A percentile compares a stretch with the other conserved stretches of the same genome.
These are phyloP conservation scores for Platerodrilus igneus DNA, from an alignment of 2,888 invertebrate genomes.

Conservation along the genomic window DNA sequence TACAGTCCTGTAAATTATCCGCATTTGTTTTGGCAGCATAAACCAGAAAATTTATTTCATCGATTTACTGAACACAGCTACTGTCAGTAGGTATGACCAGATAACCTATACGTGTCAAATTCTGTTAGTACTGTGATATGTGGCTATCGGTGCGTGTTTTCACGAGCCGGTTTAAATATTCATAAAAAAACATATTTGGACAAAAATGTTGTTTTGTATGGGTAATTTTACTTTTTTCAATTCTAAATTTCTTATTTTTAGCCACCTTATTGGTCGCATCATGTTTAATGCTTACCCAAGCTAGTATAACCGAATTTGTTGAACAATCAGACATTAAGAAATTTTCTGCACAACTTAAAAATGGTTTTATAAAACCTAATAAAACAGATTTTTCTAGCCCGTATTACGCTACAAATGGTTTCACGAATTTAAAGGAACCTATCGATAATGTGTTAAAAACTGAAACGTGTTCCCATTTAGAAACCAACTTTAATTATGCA, in stretches of 20 bases:
- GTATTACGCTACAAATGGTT: slow-evolving; percentile 71
- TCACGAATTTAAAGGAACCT: slow-evolving; percentile 60
- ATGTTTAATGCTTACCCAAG: slow-evolving; percentile 28
- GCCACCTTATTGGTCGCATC: slow-evolving; percentile 10
- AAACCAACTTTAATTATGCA: slow-evolving; percentile 36
- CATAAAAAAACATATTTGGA: too few species aligned
- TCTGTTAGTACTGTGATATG: too few species aligned
- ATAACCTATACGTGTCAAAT: too few species aligned
- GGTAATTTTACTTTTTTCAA: too few species aligned
- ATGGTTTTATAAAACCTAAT: slow-evolving; percentile 34
- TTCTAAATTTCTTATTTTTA: slow-evolving; percentile 15
- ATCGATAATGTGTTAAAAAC: slow-evolving; percentile 51
- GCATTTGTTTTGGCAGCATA: too few species aligned
- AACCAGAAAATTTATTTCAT: too few species aligned
- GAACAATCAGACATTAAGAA: slow-evolving; percentile 37
- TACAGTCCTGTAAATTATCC: too few species aligned
- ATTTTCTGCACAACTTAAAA: slow-evolving; percentile 36
- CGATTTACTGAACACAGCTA: too few species aligned
- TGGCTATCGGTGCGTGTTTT: too few species aligned
- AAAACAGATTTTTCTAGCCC: slow-evolving; percentile 59
- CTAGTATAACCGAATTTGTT: slow-evolving; percentile 45
- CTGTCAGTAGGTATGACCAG: too few species aligned
- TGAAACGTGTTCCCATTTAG: slow-evolving; percentile 49
- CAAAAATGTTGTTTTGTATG: too few species aligned
- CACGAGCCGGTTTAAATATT: too few species aligned